Evolutionary conservation across 2,888 invertebrate genomes (phyloP).

Genomic region (Aphelenchoides bicaudatus): DNA sequence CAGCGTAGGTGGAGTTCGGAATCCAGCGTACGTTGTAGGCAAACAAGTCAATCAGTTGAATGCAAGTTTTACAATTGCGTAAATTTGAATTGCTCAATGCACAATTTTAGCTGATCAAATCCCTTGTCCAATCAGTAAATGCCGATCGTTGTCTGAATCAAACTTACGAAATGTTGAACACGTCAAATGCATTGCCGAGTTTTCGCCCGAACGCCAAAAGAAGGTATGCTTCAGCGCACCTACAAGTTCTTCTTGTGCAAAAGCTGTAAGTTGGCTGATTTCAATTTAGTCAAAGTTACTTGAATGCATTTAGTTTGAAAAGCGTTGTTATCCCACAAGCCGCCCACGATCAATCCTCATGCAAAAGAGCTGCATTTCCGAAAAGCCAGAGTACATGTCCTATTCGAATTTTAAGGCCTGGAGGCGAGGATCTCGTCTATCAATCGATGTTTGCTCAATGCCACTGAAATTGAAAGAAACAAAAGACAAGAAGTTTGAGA

Average conservation of each 20-base stretch:
- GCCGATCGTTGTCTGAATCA: too few relatives aligned
- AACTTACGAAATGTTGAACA: too few relatives aligned
- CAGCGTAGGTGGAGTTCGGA: too few relatives aligned
- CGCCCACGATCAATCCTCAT: slow-evolving; percentile 21
- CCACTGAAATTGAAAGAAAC: not conserved
- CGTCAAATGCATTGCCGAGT: not conserved
- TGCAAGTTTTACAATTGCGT: too few relatives aligned
- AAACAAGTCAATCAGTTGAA: too few relatives aligned
- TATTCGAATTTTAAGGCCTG: slow-evolving; percentile 47
- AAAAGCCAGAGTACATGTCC: slow-evolving; percentile 41
- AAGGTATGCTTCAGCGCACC: slow-evolving; percentile 14
- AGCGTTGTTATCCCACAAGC: slow-evolving; percentile 7
- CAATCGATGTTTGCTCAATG: slow-evolving; percentile 19
- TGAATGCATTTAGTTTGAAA: not conserved
- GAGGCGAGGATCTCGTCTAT: slow-evolving; percentile 37
- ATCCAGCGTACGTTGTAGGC: too few relatives aligned
- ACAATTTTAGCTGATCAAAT: too few relatives aligned
- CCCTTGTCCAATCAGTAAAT: too few relatives aligned
- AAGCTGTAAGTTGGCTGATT: too few relatives aligned
- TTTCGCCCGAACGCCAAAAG: slow-evolving; percentile 5
- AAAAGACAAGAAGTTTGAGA: slow-evolving; percentile 3
- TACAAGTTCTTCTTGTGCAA: too few relatives aligned
- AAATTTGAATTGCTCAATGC: too few relatives aligned
- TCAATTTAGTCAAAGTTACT: not conserved
- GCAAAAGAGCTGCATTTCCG: slow-evolving; percentile 8